Evolutionary conservation across 2,888 invertebrate species (phyloP).

Genomic region (Eilema depressum): DNA sequence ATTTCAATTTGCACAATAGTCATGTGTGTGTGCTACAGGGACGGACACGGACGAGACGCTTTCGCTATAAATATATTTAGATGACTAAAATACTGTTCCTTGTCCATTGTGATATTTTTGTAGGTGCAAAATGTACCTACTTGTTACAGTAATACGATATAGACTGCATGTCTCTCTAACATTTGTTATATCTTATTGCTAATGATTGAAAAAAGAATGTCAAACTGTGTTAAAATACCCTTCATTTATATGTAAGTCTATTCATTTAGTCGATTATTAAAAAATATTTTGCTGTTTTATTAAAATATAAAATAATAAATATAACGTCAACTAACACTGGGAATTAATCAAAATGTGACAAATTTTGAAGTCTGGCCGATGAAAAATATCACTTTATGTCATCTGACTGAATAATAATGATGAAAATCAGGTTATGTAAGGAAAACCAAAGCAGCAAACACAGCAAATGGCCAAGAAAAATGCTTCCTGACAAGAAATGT

Average conservation of each 20-base stretch:
- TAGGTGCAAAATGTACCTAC: not conserved
- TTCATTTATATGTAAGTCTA: no score
- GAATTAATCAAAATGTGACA: no score
- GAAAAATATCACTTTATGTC: not conserved
- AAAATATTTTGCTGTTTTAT: no score
- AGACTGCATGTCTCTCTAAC: not conserved
- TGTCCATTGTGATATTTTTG: conserved; percentile 4
- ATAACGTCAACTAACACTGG: no score
- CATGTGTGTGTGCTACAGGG: not conserved
- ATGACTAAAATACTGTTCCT: not conserved
- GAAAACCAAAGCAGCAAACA: no score
- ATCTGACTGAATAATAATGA: not conserved
- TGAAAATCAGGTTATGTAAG: not conserved
- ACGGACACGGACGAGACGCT: not conserved
- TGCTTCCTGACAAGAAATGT: no score
- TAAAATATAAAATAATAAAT: no score
- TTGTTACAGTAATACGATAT: conserved; percentile 17
- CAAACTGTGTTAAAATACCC: no score
- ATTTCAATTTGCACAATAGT: not conserved
- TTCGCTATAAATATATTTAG: not conserved
- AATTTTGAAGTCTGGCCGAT: no score
- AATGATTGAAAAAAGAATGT: not conserved
- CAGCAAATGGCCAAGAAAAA: no score
- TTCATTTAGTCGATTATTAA: no score
- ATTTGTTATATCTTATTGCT: not conserved